These are phyloP conservation scores for Cetoscarus ocellatus DNA, from an alignment of 2,797 vertebrate species.

Conservation along the genomic window DNA sequence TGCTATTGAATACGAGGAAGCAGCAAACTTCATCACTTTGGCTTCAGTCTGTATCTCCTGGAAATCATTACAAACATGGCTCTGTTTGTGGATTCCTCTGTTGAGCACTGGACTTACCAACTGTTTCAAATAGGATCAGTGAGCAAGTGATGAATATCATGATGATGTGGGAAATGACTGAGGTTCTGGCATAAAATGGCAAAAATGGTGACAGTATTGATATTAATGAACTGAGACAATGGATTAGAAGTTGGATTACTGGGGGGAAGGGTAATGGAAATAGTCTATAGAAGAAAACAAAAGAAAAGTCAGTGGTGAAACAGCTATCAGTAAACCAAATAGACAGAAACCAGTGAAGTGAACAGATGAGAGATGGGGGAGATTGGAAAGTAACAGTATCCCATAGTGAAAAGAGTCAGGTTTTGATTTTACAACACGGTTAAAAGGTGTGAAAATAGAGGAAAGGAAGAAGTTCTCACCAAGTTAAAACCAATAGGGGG, in stretches of 20 bases:
- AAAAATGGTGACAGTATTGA: neutral
- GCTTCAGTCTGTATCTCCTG: slow-evolving; percentile 12
- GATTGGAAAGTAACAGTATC: neutral
- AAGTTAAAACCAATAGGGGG: too few relatives aligned
- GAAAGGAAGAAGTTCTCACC: too few relatives aligned
- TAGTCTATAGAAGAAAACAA: neutral
- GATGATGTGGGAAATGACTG: slow-evolving; percentile 27
- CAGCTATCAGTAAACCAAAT: slow-evolving; percentile 7
- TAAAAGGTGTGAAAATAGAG: too few relatives aligned
- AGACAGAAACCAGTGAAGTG: slow-evolving; percentile 12
- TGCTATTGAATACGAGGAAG: neutral
- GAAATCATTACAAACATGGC: slow-evolving; percentile 26
- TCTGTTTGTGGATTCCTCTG: neutral
- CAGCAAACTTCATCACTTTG: neutral
- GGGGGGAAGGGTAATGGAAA: slow-evolving; percentile 1
- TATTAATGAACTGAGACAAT: neutral
- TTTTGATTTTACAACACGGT: too few relatives aligned
- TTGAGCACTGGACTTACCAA: neutral
- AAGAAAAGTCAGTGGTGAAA: neutral
- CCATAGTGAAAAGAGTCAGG: neutral
- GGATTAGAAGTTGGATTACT: neutral
- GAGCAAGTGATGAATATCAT: neutral
- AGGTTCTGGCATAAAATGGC: neutral
- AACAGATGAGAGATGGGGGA: slow-evolving; percentile 21
- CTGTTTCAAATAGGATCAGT: neutral